phyloP scores from a whole-genome alignment of 2,797 vertebrate species.

The Otus scops region DNA sequence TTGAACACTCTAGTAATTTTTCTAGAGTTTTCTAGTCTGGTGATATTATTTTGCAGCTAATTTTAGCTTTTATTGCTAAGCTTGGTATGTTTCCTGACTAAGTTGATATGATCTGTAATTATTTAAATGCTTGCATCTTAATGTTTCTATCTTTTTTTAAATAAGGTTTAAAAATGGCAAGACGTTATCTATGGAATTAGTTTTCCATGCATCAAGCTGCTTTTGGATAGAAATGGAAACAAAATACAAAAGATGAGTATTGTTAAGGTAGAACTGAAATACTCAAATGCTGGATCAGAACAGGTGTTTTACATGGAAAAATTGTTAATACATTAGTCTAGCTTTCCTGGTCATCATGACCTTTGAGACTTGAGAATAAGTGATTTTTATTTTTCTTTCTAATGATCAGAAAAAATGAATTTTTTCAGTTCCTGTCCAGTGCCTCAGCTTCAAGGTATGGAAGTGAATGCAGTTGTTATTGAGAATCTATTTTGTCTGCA shows the following conservation, averaged over 20 bases:
- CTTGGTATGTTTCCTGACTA: conserved; percentile 16
- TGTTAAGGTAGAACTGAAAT: not conserved
- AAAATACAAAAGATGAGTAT: not conserved
- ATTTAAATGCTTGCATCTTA: conserved; percentile 58
- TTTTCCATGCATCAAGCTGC: not conserved
- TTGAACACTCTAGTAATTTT: conserved; percentile 24
- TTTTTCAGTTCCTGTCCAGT: not conserved
- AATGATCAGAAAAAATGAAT: not conserved
- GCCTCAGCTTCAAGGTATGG: not conserved
- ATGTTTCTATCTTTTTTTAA: conserved; percentile 39
- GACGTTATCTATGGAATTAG: conserved; percentile 1
- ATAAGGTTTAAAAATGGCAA: conserved; percentile 37
- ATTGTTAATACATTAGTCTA: not conserved
- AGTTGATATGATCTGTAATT: conserved; percentile 46
- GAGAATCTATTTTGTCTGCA: not conserved
- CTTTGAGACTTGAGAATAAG: not conserved
- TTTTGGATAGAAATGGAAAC: conserved; percentile 8
- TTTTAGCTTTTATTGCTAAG: conserved; percentile 43
- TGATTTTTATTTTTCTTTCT: not conserved
- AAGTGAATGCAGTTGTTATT: not conserved
- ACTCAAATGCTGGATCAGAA: not conserved
- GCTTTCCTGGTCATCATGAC: not conserved
- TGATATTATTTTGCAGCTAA: conserved; percentile 19
- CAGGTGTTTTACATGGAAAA: not conserved
- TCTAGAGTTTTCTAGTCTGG: conserved; percentile 42